A percentile compares a stretch with the other conserved stretches of the same genome.
These are phyloP conservation scores for Galeruca laticollis DNA, from an alignment of 2,888 invertebrate species.

Conservation along the genomic window DNA sequence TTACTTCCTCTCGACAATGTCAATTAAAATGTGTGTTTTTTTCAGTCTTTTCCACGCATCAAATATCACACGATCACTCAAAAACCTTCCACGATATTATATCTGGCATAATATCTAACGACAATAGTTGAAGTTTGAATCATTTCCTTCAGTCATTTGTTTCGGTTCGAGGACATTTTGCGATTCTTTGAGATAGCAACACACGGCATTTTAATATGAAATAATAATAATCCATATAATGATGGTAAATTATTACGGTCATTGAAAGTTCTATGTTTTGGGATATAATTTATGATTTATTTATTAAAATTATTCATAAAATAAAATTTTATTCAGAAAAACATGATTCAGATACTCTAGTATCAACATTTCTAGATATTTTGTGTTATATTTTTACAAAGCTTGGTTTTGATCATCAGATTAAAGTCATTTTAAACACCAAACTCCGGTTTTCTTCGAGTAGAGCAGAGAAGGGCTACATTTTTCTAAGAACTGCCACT, in stretches of 20 bases:
- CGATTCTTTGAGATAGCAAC: slow-evolving; percentile 55
- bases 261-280: background rate
- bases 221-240: slow-evolving; percentile 50
- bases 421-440: no score
- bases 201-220: slow-evolving; percentile 58
- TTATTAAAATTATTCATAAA: no score
- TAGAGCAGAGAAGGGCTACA: no score
- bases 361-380: no score
- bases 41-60: slow-evolving; percentile 36
- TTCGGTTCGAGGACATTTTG: slow-evolving; percentile 57
- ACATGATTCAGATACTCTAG: no score
- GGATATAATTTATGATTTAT: background rate
- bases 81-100: slow-evolving; percentile 42
- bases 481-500: no score
- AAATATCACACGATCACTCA: slow-evolving; percentile 43
- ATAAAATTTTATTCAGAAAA: no score
- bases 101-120: slow-evolving; percentile 33
- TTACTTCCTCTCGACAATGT: slow-evolving; percentile 24
- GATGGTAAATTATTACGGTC: slow-evolving; percentile 19
- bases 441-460: no score
- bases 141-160: slow-evolving; percentile 57
- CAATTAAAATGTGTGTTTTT: slow-evolving; percentile 46
- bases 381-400: no score
- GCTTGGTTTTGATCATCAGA: no score
- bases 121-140: slow-evolving; percentile 46